Conservation (phyloP, 2,888 invertebrate genomes). For the Ethmia dodecea region DNA sequence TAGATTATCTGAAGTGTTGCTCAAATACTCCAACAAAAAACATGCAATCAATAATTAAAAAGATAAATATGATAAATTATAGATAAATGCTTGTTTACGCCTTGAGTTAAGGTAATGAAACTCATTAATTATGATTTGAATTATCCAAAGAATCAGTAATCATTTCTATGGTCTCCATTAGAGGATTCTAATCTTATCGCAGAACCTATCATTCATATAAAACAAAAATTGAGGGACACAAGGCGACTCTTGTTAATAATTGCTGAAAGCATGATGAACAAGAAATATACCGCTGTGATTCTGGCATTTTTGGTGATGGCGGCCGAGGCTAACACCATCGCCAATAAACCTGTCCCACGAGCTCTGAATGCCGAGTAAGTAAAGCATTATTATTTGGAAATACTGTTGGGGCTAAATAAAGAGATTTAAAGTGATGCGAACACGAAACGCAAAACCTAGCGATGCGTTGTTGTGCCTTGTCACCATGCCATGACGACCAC, state of each 20-base stretch:
- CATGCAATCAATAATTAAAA: too few species aligned
- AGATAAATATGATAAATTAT: too few species aligned
- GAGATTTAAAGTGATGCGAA: too few species aligned
- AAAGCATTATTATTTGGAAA: too few species aligned
- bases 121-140: conserved; percentile 43
- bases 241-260: conserved; percentile 14
- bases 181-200: conserved; percentile 34
- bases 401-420: too few species aligned
- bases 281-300: conserved; percentile 38
- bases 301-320: conserved; percentile 39
- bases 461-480: too few species aligned
- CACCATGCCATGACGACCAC: too few species aligned
- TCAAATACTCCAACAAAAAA: too few species aligned
- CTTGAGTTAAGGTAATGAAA: too few species aligned
- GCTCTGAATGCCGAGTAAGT: conserved; percentile 27
- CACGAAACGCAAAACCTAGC: too few species aligned
- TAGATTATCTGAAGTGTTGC: too few species aligned
- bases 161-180: conserved; percentile 27
- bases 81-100: too few species aligned
- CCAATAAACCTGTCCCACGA: conserved; percentile 21
- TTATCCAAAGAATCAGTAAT: conserved; percentile 19
- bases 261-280: conserved; percentile 34
- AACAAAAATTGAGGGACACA: conserved; percentile 24
- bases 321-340: conserved; percentile 40
- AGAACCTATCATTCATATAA: conserved; percentile 26